phyloP scores from a whole-genome alignment of 2,113 vertebrate genomes.

The Martes martes region DNA sequence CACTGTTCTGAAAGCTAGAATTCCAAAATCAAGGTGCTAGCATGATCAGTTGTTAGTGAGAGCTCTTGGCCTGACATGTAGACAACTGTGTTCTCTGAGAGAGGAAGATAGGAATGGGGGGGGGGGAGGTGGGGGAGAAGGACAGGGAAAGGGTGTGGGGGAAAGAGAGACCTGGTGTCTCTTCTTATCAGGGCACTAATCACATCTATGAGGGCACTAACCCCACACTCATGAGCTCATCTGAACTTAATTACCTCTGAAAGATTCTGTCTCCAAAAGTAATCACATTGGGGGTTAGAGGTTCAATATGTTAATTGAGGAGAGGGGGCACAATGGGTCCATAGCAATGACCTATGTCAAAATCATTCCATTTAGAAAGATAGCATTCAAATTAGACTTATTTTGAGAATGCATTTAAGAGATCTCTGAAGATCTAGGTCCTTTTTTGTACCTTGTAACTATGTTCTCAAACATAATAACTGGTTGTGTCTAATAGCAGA shows the following conservation, averaged over 20 bases:
- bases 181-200: background rate
- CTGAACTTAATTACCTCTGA: background rate
- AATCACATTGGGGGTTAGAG: background rate
- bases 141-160: background rate
- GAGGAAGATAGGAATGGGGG: background rate
- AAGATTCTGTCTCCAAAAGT: background rate
- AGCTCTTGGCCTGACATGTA: background rate
- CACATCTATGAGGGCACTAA: background rate
- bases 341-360: background rate
- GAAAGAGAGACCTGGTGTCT: background rate
- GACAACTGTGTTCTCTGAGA: background rate
- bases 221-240: background rate
- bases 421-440: background rate
- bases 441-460: background rate
- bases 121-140: no score
- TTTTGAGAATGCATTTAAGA: background rate
- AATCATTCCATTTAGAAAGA: conserved; percentile 6
- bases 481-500: background rate
- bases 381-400: background rate
- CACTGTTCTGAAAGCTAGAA: background rate
- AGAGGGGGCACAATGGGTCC: background rate
- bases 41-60: background rate
- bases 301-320: background rate
- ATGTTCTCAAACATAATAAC: background rate
- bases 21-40: background rate